Conservation (phyloP, 1,140 invertebrate genomes). For the Drosophila serrata region DNA sequence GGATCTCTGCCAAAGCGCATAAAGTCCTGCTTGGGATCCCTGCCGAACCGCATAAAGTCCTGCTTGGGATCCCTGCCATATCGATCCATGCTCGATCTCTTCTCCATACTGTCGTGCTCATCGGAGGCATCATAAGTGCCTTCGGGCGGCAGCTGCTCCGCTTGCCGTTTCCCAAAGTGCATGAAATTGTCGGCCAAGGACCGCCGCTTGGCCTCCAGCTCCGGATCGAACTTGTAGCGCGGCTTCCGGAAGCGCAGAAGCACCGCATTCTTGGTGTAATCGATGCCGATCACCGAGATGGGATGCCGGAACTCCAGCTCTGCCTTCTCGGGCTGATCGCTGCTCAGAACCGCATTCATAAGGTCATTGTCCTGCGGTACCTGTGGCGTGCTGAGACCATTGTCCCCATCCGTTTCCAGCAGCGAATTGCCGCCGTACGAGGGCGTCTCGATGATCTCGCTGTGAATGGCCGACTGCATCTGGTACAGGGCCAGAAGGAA, state of each 20-base stretch:
- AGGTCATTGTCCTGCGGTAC: constrained; percentile 19
- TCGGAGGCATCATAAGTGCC: constrained; percentile 37
- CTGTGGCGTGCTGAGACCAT: background rate
- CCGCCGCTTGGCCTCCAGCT: constrained; percentile 59
- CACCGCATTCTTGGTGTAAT: constrained; percentile 74
- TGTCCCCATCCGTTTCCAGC: constrained; percentile 14
- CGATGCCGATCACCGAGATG: constrained; percentile 76
- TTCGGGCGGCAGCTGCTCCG: constrained; percentile 60
- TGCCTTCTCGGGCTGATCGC: constrained; percentile 55
- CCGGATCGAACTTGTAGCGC: constrained; percentile 55
- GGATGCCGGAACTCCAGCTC: constrained; percentile 76
- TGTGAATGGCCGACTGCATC: constrained; percentile 71
- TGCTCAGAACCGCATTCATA: constrained; percentile 22
- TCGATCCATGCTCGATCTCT: constrained; percentile 65
- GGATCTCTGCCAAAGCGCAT: constrained; percentile 44
- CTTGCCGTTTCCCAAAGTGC: constrained; percentile 78
- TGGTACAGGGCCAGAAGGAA: constrained; percentile 76
- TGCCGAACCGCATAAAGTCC: constrained; percentile 57
- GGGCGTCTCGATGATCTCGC: constrained; percentile 76
- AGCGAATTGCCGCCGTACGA: constrained; percentile 44
- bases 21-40: constrained; percentile 45
- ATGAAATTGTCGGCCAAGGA: constrained; percentile 78
- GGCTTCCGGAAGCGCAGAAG: constrained; percentile 71
- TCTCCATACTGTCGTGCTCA: constrained; percentile 38
- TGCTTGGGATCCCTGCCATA: constrained; percentile 52